These are phyloP conservation scores for Xiphophorus maculatus DNA, from an alignment of 2,113 vertebrate genomes.

Conservation along the genomic window DNA sequence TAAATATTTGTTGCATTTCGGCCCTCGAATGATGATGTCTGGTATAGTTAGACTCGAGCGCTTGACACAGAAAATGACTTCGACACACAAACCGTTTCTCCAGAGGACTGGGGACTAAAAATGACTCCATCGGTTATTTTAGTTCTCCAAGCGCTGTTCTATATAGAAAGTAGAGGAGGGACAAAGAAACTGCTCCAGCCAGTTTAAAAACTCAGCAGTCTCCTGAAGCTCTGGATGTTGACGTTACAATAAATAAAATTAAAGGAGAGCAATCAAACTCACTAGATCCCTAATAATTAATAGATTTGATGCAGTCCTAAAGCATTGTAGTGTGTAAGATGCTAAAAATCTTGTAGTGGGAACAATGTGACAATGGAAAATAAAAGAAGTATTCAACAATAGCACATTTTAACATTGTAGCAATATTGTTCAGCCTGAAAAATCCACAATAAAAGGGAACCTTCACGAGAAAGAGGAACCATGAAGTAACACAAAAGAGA, in stretches of 20 bases:
- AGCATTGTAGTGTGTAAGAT: no score
- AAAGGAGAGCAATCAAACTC: neutral
- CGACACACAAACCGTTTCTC: conserved; percentile 66
- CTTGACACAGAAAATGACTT: conserved; percentile 69
- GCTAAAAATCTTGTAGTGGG: no score
- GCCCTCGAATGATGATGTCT: conserved; percentile 23
- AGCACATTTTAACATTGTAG: neutral
- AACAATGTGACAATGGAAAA: no score
- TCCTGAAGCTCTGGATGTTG: conserved; percentile 23
- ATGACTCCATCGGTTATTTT: conserved; percentile 54
- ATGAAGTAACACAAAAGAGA: conserved; percentile 17
- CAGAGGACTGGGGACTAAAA: conserved; percentile 60
- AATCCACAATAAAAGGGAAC: conserved; percentile 7
- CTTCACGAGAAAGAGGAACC: conserved; percentile 35
- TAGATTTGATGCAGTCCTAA: no score
- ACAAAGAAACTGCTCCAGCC: conserved; percentile 13
- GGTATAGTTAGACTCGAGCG: conserved; percentile 21
- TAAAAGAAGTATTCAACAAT: neutral
- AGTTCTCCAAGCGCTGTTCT: conserved; percentile 53
- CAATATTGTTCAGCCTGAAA: neutral
- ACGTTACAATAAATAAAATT: conserved; percentile 22
- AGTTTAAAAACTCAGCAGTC: neutral
- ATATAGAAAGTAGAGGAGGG: conserved; percentile 50
- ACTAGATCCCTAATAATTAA: neutral
- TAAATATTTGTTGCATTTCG: neutral